phyloP scores from a whole-genome alignment of 2,113 vertebrate species.

The Caranx melampygus region DNA sequence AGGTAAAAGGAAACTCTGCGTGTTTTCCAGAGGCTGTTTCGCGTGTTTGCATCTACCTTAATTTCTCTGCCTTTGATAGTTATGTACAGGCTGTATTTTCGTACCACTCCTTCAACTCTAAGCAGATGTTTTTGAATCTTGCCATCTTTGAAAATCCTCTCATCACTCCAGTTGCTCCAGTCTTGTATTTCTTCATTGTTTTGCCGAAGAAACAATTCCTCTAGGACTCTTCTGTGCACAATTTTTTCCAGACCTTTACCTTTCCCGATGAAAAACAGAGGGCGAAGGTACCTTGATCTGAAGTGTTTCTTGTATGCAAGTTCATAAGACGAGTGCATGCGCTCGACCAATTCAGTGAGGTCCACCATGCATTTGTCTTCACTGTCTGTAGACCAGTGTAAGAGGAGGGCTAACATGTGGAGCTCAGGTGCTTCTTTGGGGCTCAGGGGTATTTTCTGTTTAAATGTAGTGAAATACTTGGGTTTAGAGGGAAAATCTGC shows the following conservation, averaged over 20 bases:
- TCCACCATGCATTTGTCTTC: background rate
- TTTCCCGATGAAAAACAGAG: slow-evolving; percentile 46
- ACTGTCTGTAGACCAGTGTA: slow-evolving; percentile 20
- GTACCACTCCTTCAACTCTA: slow-evolving; percentile 15
- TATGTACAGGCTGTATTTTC: slow-evolving; percentile 1
- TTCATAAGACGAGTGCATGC: background rate
- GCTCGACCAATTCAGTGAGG: background rate
- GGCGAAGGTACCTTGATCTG: slow-evolving; percentile 28
- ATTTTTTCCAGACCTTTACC: slow-evolving; percentile 16
- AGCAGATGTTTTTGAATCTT: background rate
- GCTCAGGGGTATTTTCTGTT: background rate
- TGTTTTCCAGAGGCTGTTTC: background rate
- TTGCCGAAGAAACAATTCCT: too few relatives aligned
- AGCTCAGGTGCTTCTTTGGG: background rate
- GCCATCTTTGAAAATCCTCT: slow-evolving; percentile 14
- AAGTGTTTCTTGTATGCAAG: background rate
- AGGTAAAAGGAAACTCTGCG: slow-evolving; percentile 40
- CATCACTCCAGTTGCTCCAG: background rate
- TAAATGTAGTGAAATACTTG: too few relatives aligned
- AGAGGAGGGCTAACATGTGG: slow-evolving; percentile 28
- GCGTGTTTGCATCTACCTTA: slow-evolving; percentile 3
- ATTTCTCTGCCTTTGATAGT: background rate
- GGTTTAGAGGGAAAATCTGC: rapidly evolving
- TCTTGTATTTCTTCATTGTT: background rate
- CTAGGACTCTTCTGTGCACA: background rate